Percentiles rank a stretch among this genome's conserved stretches.
These are phyloP conservation scores for Drosophila borealis DNA, from an alignment of 2,888 invertebrate genomes.

Conservation along the genomic window DNA sequence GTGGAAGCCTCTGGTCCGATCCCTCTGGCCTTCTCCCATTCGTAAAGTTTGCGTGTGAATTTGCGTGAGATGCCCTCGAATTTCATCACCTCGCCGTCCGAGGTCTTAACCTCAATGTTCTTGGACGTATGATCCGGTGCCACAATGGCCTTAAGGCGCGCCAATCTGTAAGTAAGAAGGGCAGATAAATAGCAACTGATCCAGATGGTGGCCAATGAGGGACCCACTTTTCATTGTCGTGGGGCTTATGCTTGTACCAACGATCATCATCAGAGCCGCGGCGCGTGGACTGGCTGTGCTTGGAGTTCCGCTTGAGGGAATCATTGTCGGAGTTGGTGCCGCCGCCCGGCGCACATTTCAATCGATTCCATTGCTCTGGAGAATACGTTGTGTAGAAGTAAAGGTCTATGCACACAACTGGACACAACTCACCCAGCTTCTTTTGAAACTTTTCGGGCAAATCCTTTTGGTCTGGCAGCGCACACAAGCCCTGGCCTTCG, in stretches of 20 bases:
- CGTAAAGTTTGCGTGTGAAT: conserved; percentile 94
- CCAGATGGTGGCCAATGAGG: too few relatives aligned
- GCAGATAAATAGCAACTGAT: not conserved
- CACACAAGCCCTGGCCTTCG: conserved; percentile 84
- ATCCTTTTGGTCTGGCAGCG: conserved; percentile 88
- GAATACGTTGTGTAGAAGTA: conserved; percentile 15
- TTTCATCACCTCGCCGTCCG: conserved; percentile 91
- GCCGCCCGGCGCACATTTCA: conserved; percentile 87
- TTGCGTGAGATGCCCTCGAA: conserved; percentile 95
- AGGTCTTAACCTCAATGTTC: conserved; percentile 93
- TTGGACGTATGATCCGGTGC: conserved; percentile 86
- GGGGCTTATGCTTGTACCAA: conserved; percentile 87
- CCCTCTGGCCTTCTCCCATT: conserved; percentile 95
- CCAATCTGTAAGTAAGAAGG: conserved; percentile 64
- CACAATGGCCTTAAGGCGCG: conserved; percentile 86
- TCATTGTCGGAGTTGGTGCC: conserved; percentile 85
- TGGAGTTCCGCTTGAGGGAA: conserved; percentile 78
- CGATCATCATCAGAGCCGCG: conserved; percentile 83
- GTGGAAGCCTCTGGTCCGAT: conserved; percentile 94
- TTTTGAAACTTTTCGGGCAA: conserved; percentile 93
- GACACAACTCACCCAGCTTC: conserved; percentile 87
- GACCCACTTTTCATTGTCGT: conserved; percentile 88
- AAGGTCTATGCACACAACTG: not conserved
- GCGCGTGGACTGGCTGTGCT: conserved; percentile 66
- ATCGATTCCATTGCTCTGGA: conserved; percentile 92